These are phyloP conservation scores for Mobula birostris DNA, from an alignment of 2,113 vertebrate genomes.

Conservation along the genomic window DNA sequence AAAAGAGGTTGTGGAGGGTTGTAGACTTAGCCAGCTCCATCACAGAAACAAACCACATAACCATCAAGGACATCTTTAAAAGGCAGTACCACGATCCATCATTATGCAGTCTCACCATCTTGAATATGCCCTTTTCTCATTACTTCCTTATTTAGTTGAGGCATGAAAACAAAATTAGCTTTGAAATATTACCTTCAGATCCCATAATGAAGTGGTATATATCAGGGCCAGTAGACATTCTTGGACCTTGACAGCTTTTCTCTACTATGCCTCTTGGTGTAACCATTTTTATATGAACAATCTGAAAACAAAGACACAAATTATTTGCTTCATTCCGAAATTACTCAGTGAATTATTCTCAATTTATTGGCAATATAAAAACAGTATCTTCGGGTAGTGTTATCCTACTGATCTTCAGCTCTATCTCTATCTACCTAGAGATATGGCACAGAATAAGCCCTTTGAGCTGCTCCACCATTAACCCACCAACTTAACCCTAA, in stretches of 20 bases:
- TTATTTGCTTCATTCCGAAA: not conserved
- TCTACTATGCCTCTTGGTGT: constrained; percentile 90
- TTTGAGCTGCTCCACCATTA: no score
- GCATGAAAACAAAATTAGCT: not conserved
- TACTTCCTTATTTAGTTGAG: not conserved
- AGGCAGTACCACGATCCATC: no score
- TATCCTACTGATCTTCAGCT: not conserved
- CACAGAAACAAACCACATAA: no score
- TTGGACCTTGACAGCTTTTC: constrained; percentile 91
- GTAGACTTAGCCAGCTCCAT: no score
- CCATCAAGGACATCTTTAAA: no score
- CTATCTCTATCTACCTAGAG: no score
- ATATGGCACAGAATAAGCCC: no score
- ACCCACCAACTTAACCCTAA: no score
- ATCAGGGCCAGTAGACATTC: constrained; percentile 93
- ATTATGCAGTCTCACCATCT: no score
- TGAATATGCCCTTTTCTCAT: no score
- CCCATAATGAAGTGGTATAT: constrained; percentile 98
- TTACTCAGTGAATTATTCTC: not conserved
- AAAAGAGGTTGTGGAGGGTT: no score
- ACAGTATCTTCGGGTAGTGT: not conserved
- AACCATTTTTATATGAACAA: constrained; percentile 94
- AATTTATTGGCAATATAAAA: not conserved
- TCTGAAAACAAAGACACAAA: constrained; percentile 56
- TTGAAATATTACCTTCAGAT: constrained; percentile 78